Percentiles rank a stretch among this genome's conserved stretches.
Conservation (phyloP, 23 tunicate genomes). For the Halocynthia roretzi region DNA sequence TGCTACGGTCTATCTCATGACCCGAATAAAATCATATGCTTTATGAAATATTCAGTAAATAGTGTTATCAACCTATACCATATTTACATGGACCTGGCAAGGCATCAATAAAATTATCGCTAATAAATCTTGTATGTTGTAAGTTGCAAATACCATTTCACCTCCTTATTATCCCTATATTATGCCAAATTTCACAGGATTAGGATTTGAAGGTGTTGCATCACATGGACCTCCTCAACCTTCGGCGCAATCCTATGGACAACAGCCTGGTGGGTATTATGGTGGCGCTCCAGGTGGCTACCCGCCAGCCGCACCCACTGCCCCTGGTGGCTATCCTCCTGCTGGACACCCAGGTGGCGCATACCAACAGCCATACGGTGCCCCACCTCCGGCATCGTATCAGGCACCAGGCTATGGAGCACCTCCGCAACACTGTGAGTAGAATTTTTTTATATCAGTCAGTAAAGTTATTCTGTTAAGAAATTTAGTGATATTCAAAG, state of each 20-base stretch:
- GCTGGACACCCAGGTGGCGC: conserved; percentile 17
- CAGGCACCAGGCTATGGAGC: conserved; percentile 18
- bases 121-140: neutral
- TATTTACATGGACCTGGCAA: no score
- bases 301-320: conserved; percentile 14
- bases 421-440: conserved; percentile 1
- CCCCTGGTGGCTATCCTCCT: conserved; percentile 7
- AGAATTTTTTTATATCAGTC: neutral
- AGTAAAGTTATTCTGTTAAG: neutral
- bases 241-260: conserved; percentile 1
- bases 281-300: conserved; percentile 30
- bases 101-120: no score
- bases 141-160: neutral
- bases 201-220: conserved; percentile 17
- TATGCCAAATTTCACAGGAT: neutral
- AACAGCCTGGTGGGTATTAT: conserved; percentile 29
- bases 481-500: neutral
- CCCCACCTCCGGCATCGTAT: conserved; percentile 28
- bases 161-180: neutral
- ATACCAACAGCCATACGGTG: conserved; percentile 31
- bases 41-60: no score
- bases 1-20: neutral
- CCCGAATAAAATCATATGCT: no score
- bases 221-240: conserved; percentile 6
- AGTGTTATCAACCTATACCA: no score